Base-by-base conservation (phyloP, 2,113 vertebrate genomes). In the Gracilinanus agilis region DNA sequence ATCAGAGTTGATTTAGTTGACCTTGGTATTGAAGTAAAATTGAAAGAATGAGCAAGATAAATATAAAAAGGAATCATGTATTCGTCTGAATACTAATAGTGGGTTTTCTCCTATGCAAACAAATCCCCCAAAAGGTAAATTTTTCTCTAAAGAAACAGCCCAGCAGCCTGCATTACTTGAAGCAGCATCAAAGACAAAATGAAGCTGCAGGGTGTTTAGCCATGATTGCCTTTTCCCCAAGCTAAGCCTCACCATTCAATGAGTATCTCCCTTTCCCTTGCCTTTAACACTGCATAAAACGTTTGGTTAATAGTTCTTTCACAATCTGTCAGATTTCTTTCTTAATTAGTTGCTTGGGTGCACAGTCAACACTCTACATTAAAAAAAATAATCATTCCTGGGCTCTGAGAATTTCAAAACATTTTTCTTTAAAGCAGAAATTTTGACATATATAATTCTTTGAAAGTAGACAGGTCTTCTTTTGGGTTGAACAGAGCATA, bases 281-380 rank as follows among this genome's bases (percentile, higher is more conserved):
- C 92, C 91, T 96, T 95, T 96, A 93, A 95, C 95, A 95, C 92
- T 90, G 95, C 92, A 98, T 97, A 94, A 95, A 95, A 93, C 96
- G 96, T 94, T 95, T 96, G 58, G 92, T 88, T 97, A 94, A 96
- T 96, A 94, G 55, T 88, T 95, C 44, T 54, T 83, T 94, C 58
- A 55, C 95, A 96, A 91, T 96, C 95, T 97, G 95, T 94, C 96
- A 92, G 90, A 44, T 91, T 95, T 13, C 3, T 90, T 29, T 95
- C 91, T 93, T 96, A 94, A 93, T 67, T 91, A 94, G 92, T 27
- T 96, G 49, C 5, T 91, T 49, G 89, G 40, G 0, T 67, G 24
- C 9, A 91, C 8, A 96, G 93, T 49, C 96, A 96, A 93, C 27
- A 92, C 93, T 89, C 94, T 96, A 92, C 25, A 92, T 92, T 92